Evolutionary conservation across 37 sponge, comb jelly and placozoan genomes (phyloP).

Genomic region (Bolinopsis microptera): DNA sequence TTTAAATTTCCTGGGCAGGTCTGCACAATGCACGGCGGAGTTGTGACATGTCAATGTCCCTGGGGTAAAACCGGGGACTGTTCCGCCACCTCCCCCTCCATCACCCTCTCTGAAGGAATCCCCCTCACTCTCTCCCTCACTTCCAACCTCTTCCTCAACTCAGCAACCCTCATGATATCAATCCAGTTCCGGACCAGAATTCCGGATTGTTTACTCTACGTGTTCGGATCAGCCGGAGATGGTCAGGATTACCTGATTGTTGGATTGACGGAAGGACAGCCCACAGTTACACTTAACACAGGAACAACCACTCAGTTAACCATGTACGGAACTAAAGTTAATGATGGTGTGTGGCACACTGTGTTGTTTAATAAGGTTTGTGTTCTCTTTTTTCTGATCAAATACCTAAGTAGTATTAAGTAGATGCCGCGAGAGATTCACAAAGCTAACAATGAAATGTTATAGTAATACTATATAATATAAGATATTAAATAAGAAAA

Average conservation of each 20-base stretch:
- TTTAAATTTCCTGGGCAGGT: no score
- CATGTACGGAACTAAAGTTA: not conserved
- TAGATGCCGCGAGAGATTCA: no score
- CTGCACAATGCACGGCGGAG: constrained; percentile 19
- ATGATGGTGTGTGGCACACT: constrained; percentile 46
- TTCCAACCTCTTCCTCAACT: not conserved
- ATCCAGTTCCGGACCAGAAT: constrained; percentile 4
- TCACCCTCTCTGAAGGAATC: not conserved
- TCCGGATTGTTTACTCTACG: constrained; percentile 34
- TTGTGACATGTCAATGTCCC: constrained; percentile 42
- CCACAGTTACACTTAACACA: not conserved
- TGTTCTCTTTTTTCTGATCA: no score
- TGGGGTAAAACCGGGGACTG: constrained; percentile 54
- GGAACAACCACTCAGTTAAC: not conserved
- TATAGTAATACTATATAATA: no score
- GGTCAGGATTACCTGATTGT: not conserved
- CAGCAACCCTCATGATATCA: constrained; percentile 20
- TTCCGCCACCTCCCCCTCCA: constrained; percentile 8
- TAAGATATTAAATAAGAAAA: no score
- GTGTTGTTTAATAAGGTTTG: not conserved
- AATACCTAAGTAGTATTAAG: no score
- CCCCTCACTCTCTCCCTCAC: not conserved
- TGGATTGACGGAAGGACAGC: not conserved
- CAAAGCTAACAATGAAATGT: no score
- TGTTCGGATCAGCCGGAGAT: not conserved